phyloP scores from a whole-genome alignment of 2,888 invertebrate genomes.

The Phalera bucephala region DNA sequence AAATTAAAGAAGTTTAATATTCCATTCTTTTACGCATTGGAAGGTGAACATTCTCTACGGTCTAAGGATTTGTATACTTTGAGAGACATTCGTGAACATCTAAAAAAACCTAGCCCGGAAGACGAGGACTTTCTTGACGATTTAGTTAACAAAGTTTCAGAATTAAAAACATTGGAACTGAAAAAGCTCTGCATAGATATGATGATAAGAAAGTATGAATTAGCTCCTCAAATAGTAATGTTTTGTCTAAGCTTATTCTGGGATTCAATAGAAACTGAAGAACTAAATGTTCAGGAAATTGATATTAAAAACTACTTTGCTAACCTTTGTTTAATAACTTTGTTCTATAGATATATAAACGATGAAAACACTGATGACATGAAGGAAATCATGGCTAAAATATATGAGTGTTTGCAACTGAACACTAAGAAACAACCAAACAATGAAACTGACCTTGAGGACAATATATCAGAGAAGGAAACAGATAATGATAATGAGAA shows the following conservation, averaged over 20 bases:
- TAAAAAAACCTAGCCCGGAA: constrained; percentile 82
- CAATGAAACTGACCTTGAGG: constrained; percentile 7
- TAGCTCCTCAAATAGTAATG: constrained; percentile 84
- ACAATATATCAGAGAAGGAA: too few species aligned
- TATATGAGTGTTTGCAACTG: constrained; percentile 39
- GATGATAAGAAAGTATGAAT: constrained; percentile 85
- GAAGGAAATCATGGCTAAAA: constrained; percentile 46
- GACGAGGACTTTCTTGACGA: constrained; percentile 77
- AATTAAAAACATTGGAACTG: constrained; percentile 88
- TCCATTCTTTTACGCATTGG: constrained; percentile 95
- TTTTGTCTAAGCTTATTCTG: constrained; percentile 75
- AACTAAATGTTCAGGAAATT: constrained; percentile 37
- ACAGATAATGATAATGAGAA: neutral
- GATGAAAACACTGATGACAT: constrained; percentile 59
- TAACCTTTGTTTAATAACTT: constrained; percentile 55
- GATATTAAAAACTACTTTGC: constrained; percentile 58
- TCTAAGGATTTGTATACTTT: constrained; percentile 94
- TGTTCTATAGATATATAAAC: constrained; percentile 62
- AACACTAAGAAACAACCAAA: constrained; percentile 28
- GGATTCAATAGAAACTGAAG: constrained; percentile 47
- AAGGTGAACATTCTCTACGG: constrained; percentile 93
- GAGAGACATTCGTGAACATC: constrained; percentile 87
- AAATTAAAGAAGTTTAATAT: constrained; percentile 91
- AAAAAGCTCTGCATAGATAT: constrained; percentile 88
- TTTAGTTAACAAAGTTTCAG: constrained; percentile 81